Evolutionary conservation across 1,140 invertebrate genomes (phyloP).

Genomic region (Sipha flava): DNA sequence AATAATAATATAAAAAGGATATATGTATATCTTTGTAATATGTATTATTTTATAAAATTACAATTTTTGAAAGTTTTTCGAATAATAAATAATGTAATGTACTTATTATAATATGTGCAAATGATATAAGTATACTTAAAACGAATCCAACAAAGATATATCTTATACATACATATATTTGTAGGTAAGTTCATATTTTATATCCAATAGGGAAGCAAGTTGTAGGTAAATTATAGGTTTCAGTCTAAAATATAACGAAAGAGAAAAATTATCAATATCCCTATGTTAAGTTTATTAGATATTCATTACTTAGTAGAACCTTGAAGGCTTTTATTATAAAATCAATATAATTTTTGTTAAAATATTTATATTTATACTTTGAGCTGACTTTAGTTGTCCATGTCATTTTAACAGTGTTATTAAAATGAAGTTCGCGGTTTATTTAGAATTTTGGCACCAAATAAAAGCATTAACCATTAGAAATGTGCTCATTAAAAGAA

Average conservation of each 20-base stretch:
- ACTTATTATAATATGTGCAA: too few species aligned
- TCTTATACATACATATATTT: neutral
- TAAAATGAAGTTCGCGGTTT: conserved; percentile 9
- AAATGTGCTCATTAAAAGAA: conserved; percentile 30
- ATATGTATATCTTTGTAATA: too few species aligned
- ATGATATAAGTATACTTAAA: too few species aligned
- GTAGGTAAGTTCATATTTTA: neutral
- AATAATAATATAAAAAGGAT: too few species aligned
- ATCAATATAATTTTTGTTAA: conserved; percentile 21
- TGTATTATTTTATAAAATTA: too few species aligned
- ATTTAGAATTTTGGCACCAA: conserved; percentile 27
- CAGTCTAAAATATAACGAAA: neutral
- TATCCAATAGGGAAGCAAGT: neutral
- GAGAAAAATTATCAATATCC: neutral
- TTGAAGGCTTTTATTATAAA: neutral
- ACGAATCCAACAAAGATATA: too few species aligned
- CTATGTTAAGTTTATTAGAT: neutral
- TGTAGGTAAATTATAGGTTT: conserved; percentile 20
- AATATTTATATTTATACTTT: neutral
- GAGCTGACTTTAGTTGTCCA: neutral
- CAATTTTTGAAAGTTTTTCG: too few species aligned
- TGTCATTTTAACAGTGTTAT: neutral
- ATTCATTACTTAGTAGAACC: conserved; percentile 2
- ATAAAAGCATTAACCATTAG: conserved; percentile 29
- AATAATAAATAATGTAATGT: too few species aligned